These are phyloP conservation scores for Myxocyprinus asiaticus DNA, from an alignment of 2,113 vertebrate genomes.

Conservation along the genomic window DNA sequence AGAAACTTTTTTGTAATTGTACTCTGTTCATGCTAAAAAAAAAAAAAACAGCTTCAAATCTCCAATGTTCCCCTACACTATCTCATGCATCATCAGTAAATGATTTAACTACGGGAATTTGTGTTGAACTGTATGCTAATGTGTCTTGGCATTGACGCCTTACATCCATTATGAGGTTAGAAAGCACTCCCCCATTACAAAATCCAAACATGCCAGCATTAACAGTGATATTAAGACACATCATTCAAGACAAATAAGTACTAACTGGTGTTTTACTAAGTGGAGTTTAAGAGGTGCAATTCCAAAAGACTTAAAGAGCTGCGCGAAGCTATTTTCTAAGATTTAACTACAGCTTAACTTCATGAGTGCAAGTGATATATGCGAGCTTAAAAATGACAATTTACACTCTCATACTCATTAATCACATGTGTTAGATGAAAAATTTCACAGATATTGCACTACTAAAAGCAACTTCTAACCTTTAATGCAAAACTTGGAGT, in stretches of 20 bases:
- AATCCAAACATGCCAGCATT: background rate
- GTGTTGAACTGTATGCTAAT: conserved; percentile 26
- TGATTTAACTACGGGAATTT: conserved; percentile 12
- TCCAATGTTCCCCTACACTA: background rate
- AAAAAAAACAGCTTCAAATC: conserved; percentile 7
- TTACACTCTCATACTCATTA: background rate
- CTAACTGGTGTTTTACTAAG: conserved; percentile 19
- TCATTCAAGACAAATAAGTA: conserved; percentile 20
- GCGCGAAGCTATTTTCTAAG: too few relatives aligned
- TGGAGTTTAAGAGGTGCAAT: background rate
- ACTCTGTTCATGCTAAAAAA: background rate
- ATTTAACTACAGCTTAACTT: too few relatives aligned
- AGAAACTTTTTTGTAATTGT: background rate
- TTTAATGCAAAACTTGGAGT: conserved; percentile 5
- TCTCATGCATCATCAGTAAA: conserved; percentile 8
- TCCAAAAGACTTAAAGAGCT: background rate
- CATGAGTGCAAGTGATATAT: too few relatives aligned
- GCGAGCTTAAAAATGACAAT: background rate
- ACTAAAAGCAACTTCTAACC: conserved; percentile 4
- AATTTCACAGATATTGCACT: conserved; percentile 21
- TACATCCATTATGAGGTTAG: conserved; percentile 9
- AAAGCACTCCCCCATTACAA: background rate
- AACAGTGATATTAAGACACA: conserved; percentile 1
- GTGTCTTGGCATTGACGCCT: background rate
- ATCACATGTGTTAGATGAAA: background rate